These are phyloP conservation scores for Rhinoptilus africanus DNA, from an alignment of 2,113 vertebrate species.

Conservation along the genomic window DNA sequence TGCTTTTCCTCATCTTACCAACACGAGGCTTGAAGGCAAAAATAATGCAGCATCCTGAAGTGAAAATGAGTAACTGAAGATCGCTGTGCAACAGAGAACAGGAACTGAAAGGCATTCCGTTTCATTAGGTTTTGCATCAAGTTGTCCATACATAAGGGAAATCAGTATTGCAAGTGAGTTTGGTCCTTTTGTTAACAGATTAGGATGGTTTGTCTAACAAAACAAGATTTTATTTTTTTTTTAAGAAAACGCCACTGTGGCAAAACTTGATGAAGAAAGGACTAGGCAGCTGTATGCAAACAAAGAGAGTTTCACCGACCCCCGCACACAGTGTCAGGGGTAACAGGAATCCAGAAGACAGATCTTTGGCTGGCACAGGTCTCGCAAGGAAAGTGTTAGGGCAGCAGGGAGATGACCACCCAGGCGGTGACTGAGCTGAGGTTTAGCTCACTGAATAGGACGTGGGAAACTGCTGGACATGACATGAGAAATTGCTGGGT, in stretches of 20 bases:
- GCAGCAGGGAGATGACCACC: not conserved
- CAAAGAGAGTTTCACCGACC: not conserved
- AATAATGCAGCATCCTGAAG: not conserved
- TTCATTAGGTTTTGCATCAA: not conserved
- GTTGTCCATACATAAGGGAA: not conserved
- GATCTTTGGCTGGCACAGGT: not conserved
- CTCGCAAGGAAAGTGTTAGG: not conserved
- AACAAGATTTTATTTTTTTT: not conserved
- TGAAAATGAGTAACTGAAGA: not conserved
- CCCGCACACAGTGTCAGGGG: not conserved
- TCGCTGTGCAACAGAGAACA: not conserved
- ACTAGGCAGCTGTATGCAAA: not conserved
- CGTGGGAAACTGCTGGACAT: not conserved
- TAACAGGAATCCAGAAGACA: not conserved
- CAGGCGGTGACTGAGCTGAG: not conserved
- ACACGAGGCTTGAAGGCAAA: not conserved
- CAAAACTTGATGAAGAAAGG: not conserved
- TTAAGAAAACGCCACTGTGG: not conserved
- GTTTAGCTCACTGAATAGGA: not conserved
- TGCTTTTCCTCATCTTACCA: not conserved
- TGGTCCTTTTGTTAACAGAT: not conserved
- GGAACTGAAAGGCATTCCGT: not conserved
- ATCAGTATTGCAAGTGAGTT: not conserved
- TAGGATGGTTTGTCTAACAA: not conserved
- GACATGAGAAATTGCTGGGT: not conserved